These are phyloP conservation scores for Leptestheria dahalacensis DNA, from an alignment of 1,140 invertebrate species.

Conservation along the genomic window DNA sequence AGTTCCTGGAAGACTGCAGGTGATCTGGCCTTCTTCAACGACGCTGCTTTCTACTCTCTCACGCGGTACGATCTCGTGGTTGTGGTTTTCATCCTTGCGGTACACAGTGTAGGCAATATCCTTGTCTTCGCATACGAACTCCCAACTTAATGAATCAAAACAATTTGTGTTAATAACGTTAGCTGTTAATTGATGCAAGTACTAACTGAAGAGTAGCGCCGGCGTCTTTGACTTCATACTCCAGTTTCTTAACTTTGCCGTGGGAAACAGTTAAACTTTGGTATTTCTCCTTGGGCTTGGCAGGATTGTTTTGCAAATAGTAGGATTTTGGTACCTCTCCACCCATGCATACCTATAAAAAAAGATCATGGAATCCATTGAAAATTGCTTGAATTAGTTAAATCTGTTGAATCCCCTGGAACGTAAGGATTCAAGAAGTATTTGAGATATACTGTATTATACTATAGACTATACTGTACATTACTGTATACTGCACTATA, in stretches of 20 bases:
- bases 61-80: constrained; percentile 45
- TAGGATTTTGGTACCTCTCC: constrained; percentile 63
- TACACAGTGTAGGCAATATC: constrained; percentile 76
- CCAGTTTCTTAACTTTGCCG: constrained; percentile 51
- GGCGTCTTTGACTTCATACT: constrained; percentile 42
- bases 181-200: too few relatives aligned
- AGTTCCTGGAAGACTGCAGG: constrained; percentile 54
- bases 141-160: constrained; percentile 49
- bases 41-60: constrained; percentile 56
- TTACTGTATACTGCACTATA: too few relatives aligned
- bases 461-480: too few relatives aligned
- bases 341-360: constrained; percentile 46
- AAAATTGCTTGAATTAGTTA: too few relatives aligned
- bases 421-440: too few relatives aligned
- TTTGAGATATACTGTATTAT: too few relatives aligned
- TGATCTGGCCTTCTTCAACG: constrained; percentile 58
- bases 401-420: too few relatives aligned
- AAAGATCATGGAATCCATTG: too few relatives aligned
- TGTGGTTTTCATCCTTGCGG: constrained; percentile 42
- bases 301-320: constrained; percentile 37
- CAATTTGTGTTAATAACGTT: not conserved
- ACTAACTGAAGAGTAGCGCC: constrained; percentile 49
- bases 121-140: constrained; percentile 67
- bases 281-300: constrained; percentile 35
- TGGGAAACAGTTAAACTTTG: constrained; percentile 49